phyloP scores from a whole-genome alignment of 2,797 vertebrate genomes.

The Enteromius viviparus region DNA sequence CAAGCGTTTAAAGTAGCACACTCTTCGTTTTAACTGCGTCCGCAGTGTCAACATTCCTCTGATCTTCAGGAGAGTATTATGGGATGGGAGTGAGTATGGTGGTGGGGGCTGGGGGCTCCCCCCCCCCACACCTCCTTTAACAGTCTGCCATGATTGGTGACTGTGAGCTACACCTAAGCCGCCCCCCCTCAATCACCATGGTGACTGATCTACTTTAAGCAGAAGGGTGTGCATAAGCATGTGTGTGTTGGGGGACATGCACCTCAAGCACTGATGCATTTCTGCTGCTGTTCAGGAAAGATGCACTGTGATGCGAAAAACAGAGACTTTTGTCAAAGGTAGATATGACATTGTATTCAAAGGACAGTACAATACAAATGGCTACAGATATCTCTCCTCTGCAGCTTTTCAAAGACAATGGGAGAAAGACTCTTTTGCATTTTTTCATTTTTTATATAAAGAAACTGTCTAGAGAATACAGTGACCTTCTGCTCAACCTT shows the following conservation, averaged over 20 bases:
- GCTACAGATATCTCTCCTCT: not conserved
- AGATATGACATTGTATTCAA: conserved; percentile 4
- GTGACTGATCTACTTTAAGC: conserved; percentile 61
- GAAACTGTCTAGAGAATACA: not conserved
- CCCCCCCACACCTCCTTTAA: not conserved
- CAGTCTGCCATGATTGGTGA: conserved; percentile 59
- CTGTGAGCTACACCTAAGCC: conserved; percentile 51
- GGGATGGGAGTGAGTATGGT: conserved; percentile 52
- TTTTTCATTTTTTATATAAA: not conserved
- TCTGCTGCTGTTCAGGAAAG: conserved; percentile 19
- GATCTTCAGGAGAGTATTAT: conserved; percentile 60
- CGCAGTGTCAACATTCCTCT: conserved; percentile 44
- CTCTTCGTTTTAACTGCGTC: conserved; percentile 19
- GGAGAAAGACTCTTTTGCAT: not conserved
- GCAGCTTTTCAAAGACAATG: not conserved
- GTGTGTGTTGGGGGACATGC: conserved; percentile 31
- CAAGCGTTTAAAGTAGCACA: conserved; percentile 21
- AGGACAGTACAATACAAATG: not conserved
- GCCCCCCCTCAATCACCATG: conserved; percentile 61
- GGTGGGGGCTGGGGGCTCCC: conserved; percentile 19
- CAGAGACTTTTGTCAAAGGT: not conserved
- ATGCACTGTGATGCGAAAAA: not conserved
- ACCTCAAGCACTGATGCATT: conserved; percentile 44
- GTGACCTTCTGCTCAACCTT: not conserved
- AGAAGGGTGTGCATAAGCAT: conserved; percentile 41